Evolutionary conservation across 2,797 vertebrate genomes (phyloP).

Genomic region (Cephalopachus bancanus): DNA sequence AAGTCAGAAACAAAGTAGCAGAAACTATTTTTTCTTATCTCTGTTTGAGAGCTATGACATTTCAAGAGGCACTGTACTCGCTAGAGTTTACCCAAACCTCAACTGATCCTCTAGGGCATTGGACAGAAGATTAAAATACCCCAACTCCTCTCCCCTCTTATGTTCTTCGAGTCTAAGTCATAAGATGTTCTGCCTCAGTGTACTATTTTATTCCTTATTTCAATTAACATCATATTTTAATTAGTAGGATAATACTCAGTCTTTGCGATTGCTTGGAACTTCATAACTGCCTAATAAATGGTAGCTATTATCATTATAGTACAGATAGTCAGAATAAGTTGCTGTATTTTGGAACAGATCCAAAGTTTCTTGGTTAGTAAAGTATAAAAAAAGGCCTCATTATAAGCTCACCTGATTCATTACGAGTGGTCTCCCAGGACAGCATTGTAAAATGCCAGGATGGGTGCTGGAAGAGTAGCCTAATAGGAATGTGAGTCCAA

Average conservation of each 20-base stretch:
- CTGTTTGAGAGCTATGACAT: background rate
- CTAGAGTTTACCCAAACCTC: background rate
- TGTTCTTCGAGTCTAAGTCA: background rate
- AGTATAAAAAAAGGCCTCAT: background rate
- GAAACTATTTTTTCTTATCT: background rate
- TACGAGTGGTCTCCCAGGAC: background rate
- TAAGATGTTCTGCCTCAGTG: background rate
- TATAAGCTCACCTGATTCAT: background rate
- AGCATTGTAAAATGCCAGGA: background rate
- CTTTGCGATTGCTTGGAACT: conserved; percentile 40
- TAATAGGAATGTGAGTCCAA: background rate
- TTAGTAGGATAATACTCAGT: background rate
- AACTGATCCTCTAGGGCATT: background rate
- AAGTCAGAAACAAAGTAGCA: background rate
- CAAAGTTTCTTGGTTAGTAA: conserved; percentile 49
- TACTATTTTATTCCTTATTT: conserved; percentile 25
- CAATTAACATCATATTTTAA: conserved; percentile 26
- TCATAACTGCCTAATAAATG: conserved; percentile 45
- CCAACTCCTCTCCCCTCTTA: background rate
- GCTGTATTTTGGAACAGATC: conserved; percentile 42
- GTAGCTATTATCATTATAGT: conserved; percentile 12
- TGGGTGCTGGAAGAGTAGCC: background rate
- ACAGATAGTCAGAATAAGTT: conserved; percentile 59
- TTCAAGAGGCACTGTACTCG: background rate
- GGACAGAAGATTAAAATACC: background rate